phyloP scores from a whole-genome alignment of 2,797 vertebrate species.

The Typhlichthys eigenmanni region DNA sequence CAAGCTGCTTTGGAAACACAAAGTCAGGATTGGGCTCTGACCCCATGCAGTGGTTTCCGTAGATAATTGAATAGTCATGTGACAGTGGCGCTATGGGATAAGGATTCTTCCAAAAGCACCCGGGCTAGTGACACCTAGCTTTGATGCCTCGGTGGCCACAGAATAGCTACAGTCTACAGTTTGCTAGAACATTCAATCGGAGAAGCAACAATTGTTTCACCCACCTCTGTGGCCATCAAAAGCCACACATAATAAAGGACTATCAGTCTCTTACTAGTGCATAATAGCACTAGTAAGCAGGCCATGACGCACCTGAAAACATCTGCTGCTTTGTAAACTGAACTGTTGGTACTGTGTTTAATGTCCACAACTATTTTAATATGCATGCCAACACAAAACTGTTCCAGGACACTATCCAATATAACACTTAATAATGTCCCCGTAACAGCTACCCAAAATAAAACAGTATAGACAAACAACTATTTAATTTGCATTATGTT shows the following conservation, averaged over 20 bases:
- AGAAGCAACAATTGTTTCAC: conserved; percentile 50
- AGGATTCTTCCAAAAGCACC: conserved; percentile 25
- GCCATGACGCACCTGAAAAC: conserved; percentile 30
- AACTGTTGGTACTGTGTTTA: conserved; percentile 8
- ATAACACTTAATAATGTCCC: conserved; percentile 7
- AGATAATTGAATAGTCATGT: conserved; percentile 27
- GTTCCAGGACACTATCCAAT: conserved; percentile 23
- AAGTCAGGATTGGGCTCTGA: conserved; percentile 25
- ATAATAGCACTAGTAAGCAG: conserved; percentile 31
- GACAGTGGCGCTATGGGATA: conserved; percentile 35
- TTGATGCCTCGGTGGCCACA: conserved; percentile 47
- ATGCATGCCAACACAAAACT: conserved; percentile 19
- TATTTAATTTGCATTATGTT: conserved; percentile 1
- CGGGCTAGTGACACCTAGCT: conserved; percentile 40
- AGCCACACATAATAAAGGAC: conserved; percentile 35
- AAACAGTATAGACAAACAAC: no score
- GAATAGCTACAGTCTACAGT: conserved; percentile 61
- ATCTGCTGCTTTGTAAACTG: conserved; percentile 44
- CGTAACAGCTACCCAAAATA: neutral
- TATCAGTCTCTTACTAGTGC: conserved; percentile 15
- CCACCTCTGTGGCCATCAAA: conserved; percentile 34
- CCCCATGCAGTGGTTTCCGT: conserved; percentile 42
- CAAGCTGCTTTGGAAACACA: conserved; percentile 41
- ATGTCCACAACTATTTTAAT: neutral
- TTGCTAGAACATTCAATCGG: conserved; percentile 60